A percentile compares a stretch with the other conserved stretches of the same genome.
Conservation (phyloP, 2,888 invertebrate species). For the Sclerodermus sp. region DNA sequence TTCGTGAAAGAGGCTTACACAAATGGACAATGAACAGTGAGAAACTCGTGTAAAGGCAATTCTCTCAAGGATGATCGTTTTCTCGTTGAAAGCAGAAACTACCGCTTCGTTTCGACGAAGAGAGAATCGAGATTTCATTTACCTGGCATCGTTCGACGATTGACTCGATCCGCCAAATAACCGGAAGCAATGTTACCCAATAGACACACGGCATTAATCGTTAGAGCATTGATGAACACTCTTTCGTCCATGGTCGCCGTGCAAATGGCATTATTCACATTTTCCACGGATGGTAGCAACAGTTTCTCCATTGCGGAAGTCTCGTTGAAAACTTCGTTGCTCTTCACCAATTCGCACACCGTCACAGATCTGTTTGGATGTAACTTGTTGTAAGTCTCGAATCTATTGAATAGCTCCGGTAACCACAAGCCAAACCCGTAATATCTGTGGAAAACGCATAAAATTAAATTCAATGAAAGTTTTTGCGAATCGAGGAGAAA, state of each 20-base stretch:
- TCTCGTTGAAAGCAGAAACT: not conserved
- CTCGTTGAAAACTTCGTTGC: constrained; percentile 6
- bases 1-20: too few relatives aligned
- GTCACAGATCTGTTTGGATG: constrained; percentile 60
- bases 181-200: constrained; percentile 68
- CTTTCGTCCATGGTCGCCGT: constrained; percentile 61
- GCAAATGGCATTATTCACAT: constrained; percentile 48
- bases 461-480: not conserved
- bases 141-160: constrained; percentile 53
- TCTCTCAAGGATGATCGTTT: too few relatives aligned
- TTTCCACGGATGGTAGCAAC: constrained; percentile 1
- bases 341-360: constrained; percentile 55
- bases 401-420: constrained; percentile 72
- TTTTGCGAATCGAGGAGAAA: too few relatives aligned
- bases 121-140: too few relatives aligned
- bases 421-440: constrained; percentile 76
- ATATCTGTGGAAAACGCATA: constrained; percentile 61
- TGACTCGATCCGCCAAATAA: constrained; percentile 59
- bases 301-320: not conserved
- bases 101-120: not conserved
- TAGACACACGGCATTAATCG: constrained; percentile 68
- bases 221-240: constrained; percentile 69
- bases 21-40: too few relatives aligned
- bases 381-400: constrained; percentile 54
- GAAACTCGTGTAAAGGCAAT: too few relatives aligned